Conservation (phyloP, 2,113 vertebrate genomes). For the Xerus inauris region DNA sequence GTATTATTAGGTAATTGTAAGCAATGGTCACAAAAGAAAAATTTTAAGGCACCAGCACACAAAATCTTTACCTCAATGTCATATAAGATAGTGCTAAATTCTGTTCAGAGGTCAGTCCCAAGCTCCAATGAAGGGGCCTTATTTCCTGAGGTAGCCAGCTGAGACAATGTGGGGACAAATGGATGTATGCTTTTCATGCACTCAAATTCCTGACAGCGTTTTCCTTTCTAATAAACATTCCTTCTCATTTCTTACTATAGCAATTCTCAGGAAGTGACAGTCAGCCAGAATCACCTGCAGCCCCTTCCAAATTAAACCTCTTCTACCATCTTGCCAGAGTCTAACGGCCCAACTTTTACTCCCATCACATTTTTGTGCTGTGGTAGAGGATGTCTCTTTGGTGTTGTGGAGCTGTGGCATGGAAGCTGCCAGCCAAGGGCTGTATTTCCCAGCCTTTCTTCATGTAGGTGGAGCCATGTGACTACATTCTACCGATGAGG, state of each 20-base stretch:
- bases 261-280: neutral
- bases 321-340: neutral
- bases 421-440: neutral
- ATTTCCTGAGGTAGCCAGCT: neutral
- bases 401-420: neutral
- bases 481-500: neutral
- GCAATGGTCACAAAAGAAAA: neutral
- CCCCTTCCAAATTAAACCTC: neutral
- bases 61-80: neutral
- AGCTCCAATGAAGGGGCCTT: neutral
- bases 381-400: neutral
- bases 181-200: neutral
- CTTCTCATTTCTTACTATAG: neutral
- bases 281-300: neutral
- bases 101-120: neutral
- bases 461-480: neutral
- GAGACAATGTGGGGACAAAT: neutral
- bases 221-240: neutral
- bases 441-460: neutral
- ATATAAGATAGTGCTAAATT: neutral
- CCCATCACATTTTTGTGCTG: rapidly evolving
- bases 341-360: neutral
- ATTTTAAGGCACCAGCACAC: neutral
- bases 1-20: neutral
- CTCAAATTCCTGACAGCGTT: neutral